phyloP scores from a whole-genome alignment of 2,888 invertebrate genomes.

The Tyria jacobaeae region DNA sequence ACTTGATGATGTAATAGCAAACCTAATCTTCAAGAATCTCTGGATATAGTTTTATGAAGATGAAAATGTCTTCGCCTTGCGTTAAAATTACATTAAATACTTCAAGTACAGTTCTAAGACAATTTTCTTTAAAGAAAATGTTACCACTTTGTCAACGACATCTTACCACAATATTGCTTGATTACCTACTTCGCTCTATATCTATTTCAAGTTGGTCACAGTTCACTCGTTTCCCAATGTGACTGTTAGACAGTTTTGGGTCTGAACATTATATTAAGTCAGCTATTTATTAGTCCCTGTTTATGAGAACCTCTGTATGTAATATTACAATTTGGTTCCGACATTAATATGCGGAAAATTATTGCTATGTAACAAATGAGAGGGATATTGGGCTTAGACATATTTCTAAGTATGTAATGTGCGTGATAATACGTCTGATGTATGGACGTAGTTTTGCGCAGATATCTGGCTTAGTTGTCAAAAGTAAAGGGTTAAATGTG shows the following conservation, averaged over 20 bases:
- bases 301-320: slow-evolving; percentile 29
- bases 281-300: slow-evolving; percentile 41
- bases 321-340: slow-evolving; percentile 26
- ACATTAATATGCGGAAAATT: slow-evolving; percentile 34
- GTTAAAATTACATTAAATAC: too few species aligned
- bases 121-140: too few species aligned
- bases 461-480: slow-evolving; percentile 13
- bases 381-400: slow-evolving; percentile 12
- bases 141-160: background rate
- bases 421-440: slow-evolving; percentile 20
- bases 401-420: slow-evolving; percentile 18
- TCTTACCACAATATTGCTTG: background rate
- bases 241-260: slow-evolving; percentile 67
- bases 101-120: too few species aligned
- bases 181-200: slow-evolving; percentile 62
- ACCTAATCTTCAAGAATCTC: background rate
- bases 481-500: slow-evolving; percentile 9
- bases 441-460: slow-evolving; percentile 12
- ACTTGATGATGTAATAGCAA: background rate
- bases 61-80: background rate
- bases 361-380: slow-evolving; percentile 24
- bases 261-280: slow-evolving; percentile 34
- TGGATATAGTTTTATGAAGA: background rate
- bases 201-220: slow-evolving; percentile 46
- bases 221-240: slow-evolving; percentile 51